Percentiles rank a stretch among this genome's conserved stretches.
These are phyloP conservation scores for Conopomorpha cramerella DNA, from an alignment of 1,140 invertebrate species.

Conservation along the genomic window DNA sequence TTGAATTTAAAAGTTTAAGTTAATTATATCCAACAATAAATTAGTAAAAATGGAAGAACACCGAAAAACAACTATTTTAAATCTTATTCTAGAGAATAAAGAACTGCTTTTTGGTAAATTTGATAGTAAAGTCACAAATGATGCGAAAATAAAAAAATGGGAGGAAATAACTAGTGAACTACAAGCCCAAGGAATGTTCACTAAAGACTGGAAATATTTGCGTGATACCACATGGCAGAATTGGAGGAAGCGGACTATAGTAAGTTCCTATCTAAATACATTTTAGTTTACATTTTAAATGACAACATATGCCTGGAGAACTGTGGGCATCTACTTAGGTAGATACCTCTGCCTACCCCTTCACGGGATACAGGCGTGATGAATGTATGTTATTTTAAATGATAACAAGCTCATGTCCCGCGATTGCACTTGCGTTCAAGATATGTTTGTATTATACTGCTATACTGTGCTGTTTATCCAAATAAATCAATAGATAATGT, in stretches of 20 bases:
- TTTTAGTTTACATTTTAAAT: neutral
- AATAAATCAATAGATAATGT: too few species aligned
- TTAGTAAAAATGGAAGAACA: too few species aligned
- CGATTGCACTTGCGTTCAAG: too few species aligned
- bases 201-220: constrained; percentile 1
- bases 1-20: too few species aligned
- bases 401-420: too few species aligned
- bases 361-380: too few species aligned
- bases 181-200: neutral
- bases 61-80: too few species aligned
- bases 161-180: neutral
- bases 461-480: too few species aligned
- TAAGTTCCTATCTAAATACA: neutral
- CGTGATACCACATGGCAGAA: constrained; percentile 2
- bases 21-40: too few species aligned
- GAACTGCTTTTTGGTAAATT: neutral
- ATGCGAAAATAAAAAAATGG: constrained; percentile 1
- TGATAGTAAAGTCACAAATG: neutral
- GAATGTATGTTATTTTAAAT: too few species aligned
- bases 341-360: too few species aligned
- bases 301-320: neutral
- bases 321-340: neutral
- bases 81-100: neutral
- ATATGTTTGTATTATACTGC: too few species aligned
- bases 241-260: neutral